These are phyloP conservation scores for Oreonectes daqikongensis DNA, from an alignment of 2,797 vertebrate genomes.

Conservation along the genomic window DNA sequence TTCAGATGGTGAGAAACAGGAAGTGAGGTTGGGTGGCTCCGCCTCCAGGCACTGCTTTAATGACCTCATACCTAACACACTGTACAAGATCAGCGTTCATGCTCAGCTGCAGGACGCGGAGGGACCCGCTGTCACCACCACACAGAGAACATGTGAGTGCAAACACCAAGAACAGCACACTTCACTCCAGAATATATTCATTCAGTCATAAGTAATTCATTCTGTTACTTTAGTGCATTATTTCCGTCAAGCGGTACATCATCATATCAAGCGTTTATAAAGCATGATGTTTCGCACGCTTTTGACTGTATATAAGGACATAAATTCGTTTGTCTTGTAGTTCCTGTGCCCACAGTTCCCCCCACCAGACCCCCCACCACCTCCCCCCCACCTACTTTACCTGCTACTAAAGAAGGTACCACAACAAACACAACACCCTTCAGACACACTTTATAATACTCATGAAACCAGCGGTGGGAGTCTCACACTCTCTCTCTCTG, in stretches of 20 bases:
- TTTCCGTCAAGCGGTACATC: too few relatives aligned
- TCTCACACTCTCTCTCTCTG: constrained; percentile 5
- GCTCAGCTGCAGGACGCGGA: constrained; percentile 86
- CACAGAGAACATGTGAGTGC: constrained; percentile 83
- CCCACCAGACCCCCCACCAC: constrained; percentile 82
- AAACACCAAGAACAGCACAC: not conserved
- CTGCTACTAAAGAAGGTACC: constrained; percentile 88
- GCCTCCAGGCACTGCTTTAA: constrained; percentile 87
- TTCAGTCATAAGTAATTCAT: too few relatives aligned
- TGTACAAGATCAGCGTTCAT: constrained; percentile 87
- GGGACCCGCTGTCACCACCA: constrained; percentile 81
- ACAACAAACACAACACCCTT: not conserved
- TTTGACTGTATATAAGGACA: not conserved
- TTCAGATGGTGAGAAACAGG: constrained; percentile 84
- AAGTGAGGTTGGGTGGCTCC: constrained; percentile 82
- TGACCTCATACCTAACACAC: constrained; percentile 82
- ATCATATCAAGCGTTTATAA: too few relatives aligned
- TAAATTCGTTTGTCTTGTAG: constrained; percentile 63
- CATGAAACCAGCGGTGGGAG: not conserved
- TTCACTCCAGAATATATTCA: too few relatives aligned
- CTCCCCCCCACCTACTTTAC: constrained; percentile 84
- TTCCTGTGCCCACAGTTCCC: constrained; percentile 80
- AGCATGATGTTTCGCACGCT: not conserved
- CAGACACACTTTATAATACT: not conserved
- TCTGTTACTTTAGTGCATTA: too few relatives aligned